These are phyloP conservation scores for Plestiodon gilberti DNA, from an alignment of 2,113 vertebrate genomes.

Conservation along the genomic window DNA sequence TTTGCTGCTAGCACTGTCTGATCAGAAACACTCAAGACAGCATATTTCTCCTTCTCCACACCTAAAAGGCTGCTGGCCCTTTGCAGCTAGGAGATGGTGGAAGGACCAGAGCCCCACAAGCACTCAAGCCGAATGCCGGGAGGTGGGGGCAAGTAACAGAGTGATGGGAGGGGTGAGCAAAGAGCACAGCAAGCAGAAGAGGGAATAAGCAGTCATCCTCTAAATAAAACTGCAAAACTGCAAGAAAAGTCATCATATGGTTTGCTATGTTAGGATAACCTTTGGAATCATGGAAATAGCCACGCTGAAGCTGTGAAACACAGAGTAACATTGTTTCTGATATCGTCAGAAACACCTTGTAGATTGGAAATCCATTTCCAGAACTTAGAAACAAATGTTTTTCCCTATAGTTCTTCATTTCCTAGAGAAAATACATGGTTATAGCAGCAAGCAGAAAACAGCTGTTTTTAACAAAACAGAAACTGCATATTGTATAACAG, in stretches of 20 bases:
- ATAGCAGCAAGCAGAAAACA: neutral
- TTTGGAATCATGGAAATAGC: neutral
- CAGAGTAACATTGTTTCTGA: conserved; percentile 26
- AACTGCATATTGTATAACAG: neutral
- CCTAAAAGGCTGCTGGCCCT: neutral
- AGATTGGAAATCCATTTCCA: neutral
- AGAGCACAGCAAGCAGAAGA: neutral
- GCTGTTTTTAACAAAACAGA: neutral
- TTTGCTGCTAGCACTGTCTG: neutral
- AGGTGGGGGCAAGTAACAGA: neutral
- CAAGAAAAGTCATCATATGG: neutral
- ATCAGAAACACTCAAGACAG: neutral
- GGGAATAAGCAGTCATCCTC: neutral
- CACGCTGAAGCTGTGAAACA: conserved; percentile 30
- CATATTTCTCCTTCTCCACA: neutral
- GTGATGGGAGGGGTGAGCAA: neutral
- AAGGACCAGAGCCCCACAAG: neutral
- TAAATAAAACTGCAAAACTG: neutral
- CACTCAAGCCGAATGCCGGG: neutral
- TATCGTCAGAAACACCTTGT: neutral
- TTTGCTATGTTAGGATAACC: neutral
- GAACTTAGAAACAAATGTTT: neutral
- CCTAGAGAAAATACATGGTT: neutral
- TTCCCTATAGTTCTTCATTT: neutral
- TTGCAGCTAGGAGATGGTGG: neutral